These are phyloP conservation scores for Willisornis vidua DNA, from an alignment of 2,113 vertebrate species.

Conservation along the genomic window DNA sequence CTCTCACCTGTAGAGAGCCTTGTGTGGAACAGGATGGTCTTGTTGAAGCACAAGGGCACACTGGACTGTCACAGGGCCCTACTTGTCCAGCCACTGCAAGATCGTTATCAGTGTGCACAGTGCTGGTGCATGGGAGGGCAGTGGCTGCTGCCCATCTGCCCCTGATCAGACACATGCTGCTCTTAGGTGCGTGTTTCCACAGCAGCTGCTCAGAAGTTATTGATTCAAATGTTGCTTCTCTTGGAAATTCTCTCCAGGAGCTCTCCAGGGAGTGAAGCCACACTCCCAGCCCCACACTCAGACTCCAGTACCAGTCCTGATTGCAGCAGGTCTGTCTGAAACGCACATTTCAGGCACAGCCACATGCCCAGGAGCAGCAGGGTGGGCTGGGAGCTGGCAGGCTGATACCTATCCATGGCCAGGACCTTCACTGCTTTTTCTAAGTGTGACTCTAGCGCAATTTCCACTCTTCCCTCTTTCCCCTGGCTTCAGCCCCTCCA, in stretches of 20 bases:
- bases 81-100: background rate
- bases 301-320: accelerated
- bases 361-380: accelerated
- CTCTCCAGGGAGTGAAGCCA: background rate
- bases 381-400: background rate
- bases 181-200: background rate
- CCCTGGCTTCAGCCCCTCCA: accelerated
- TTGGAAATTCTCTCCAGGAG: background rate
- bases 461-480: background rate
- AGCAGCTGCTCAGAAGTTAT: background rate
- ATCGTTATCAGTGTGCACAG: accelerated
- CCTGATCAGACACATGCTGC: accelerated
- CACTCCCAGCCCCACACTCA: accelerated
- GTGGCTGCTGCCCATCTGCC: background rate
- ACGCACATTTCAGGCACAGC: background rate
- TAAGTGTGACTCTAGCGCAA: background rate
- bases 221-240: background rate
- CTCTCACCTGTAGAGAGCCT: background rate
- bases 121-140: accelerated
- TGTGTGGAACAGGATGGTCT: background rate
- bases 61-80: background rate
- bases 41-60: accelerated
- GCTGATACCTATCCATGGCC: background rate
- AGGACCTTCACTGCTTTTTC: background rate
- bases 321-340: background rate